These are phyloP conservation scores for Sarcoramphus papa DNA, from an alignment of 2,797 vertebrate species.

Conservation along the genomic window DNA sequence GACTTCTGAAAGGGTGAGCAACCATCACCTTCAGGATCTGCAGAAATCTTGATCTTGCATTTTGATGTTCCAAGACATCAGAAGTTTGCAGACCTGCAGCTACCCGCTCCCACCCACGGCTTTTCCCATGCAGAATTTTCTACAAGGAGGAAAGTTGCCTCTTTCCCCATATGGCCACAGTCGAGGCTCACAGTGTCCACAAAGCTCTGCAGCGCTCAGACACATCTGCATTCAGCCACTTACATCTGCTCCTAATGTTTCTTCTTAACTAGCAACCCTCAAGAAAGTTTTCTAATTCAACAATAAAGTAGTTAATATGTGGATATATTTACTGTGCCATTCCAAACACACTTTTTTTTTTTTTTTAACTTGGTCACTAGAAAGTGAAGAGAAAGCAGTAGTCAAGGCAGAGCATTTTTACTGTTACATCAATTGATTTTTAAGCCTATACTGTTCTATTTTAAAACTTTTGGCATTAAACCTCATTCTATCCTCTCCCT, in stretches of 20 bases:
- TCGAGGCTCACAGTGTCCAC: neutral
- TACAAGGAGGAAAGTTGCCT: neutral
- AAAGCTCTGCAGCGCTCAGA: neutral
- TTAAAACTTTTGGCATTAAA: conserved; percentile 27
- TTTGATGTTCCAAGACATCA: neutral
- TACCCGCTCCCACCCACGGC: accelerated
- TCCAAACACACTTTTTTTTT: neutral
- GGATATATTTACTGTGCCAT: neutral
- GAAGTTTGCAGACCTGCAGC: neutral
- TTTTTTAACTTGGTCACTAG: neutral
- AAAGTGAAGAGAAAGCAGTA: conserved; percentile 35
- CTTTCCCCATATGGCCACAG: neutral
- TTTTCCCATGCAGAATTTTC: neutral
- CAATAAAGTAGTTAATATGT: neutral
- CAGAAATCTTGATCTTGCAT: neutral
- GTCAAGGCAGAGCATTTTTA: neutral
- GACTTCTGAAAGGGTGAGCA: neutral
- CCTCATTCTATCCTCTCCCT: conserved; percentile 10
- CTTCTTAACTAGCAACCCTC: neutral
- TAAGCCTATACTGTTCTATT: neutral
- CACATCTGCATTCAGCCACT: neutral
- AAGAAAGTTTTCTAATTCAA: neutral
- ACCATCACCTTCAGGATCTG: neutral
- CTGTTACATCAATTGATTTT: neutral
- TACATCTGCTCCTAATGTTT: neutral